Evolutionary conservation across 2,797 vertebrate genomes (phyloP), one percentile per base, ranked within the genome.

Genomic region (Sebastiscus albofasciatus): DNA sequence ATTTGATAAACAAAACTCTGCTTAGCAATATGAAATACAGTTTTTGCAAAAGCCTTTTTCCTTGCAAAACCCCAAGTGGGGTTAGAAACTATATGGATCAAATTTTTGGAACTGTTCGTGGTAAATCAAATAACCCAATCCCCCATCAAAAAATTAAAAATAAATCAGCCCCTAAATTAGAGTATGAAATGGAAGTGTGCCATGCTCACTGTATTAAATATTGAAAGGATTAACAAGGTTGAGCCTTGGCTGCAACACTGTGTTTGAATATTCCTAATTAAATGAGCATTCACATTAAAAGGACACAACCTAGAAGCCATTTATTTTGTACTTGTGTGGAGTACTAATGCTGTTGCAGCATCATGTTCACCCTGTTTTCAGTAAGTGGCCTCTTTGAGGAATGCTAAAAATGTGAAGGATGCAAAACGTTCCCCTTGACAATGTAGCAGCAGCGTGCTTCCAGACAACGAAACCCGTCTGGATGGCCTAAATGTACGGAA

Each of bases 401-500:
- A 80, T 67, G 22, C 31, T 52, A 26, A 77, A 27, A 60, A 79
- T 33, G 54, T 72, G 67, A 76, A 49, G 27, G 56, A 69, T 67
- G 69, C 71, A 4, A 78, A 56, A 72, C 49, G 16, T 77, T 42
- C 33, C 42, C 12, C 13, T 49, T 71, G 72, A 79, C 26, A 69
- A 74, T 8, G 11, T 27, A 72, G 65, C 66, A 49, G 58, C 67
- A 39, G 49, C 55, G 24, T 73, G 67, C 59, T 67, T 72, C 42
- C 60, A 73, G 34, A 61, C 68, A 60, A 71, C 72, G 68, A 75
- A 69, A 72, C 14, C 1, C 27, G 42, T 72, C 64, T 24, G 13
- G 67, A 60, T 61, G 70, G 49, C 52, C 5, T 67, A 72, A 58
- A 85, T 78, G 74, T 85, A 69, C 0, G 34, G 66, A 83, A 82